These are phyloP conservation scores for Meta bourneti DNA, from an alignment of 2,888 invertebrate genomes.

Conservation along the genomic window DNA sequence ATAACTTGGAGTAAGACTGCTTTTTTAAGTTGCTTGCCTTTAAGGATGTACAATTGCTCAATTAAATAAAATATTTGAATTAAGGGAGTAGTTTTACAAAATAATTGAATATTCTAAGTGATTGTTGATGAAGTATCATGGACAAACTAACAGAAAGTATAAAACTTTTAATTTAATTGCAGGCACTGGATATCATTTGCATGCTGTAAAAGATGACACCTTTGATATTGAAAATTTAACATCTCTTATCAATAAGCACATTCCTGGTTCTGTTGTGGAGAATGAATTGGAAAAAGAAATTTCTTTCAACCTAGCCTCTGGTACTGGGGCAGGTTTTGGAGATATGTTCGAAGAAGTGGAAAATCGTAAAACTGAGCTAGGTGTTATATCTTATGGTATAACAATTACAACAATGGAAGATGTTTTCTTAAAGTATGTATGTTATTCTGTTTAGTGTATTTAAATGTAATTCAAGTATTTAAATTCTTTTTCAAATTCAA, in stretches of 20 bases:
- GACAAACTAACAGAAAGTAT: too few species aligned
- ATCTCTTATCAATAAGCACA: conserved; percentile 54
- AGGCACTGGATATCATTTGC: conserved; percentile 79
- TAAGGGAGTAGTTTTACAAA: too few species aligned
- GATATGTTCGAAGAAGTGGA: conserved; percentile 86
- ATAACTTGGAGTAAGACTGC: too few species aligned
- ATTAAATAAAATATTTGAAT: too few species aligned
- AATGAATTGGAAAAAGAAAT: conserved; percentile 74
- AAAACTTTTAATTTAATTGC: background rate
- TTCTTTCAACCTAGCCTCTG: conserved; percentile 83
- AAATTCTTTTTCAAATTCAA: too few species aligned
- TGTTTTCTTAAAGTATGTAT: conserved; percentile 89
- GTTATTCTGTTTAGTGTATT: background rate
- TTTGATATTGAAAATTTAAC: conserved; percentile 43
- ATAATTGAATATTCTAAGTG: too few species aligned
- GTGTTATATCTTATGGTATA: conserved; percentile 89
- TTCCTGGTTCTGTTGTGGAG: conserved; percentile 64
- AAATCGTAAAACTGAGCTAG: conserved; percentile 83
- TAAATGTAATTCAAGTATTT: too few species aligned
- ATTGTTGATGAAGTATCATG: too few species aligned
- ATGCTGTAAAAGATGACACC: conserved; percentile 75
- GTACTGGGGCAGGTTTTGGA: conserved; percentile 84
- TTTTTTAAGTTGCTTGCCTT: too few species aligned
- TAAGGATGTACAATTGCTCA: too few species aligned
- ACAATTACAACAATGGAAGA: conserved; percentile 95